Base-by-base conservation (phyloP, 2,888 invertebrate genomes). In the Stenodema calcarata region DNA sequence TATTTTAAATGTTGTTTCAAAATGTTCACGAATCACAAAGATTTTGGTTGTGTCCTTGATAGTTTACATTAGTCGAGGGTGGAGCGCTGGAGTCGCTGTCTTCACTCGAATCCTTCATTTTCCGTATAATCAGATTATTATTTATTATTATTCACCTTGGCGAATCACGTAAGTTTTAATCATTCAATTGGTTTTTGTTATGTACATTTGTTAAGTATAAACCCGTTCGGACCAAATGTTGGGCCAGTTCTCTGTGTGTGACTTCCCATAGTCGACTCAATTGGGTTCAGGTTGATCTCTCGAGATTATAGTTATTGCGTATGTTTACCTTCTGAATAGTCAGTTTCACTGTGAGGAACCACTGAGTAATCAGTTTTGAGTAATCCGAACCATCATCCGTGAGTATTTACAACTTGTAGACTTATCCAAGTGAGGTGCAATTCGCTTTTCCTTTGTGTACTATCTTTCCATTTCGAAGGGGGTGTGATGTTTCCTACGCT, bases 91-190 rank as follows among this genome's bases (percentile, higher is more conserved):
- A 84, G 44, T 84, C 84, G 84, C 75, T 18, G 70, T 47, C 35
- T 84, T 84, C 75, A 41, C 44, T 42, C 41, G 73, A 75, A 47
- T 84, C 73, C 84, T 73, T 84, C 70, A 84, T 75, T 84, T 84
- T 87, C 50, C 69, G 83, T 88, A 75, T 87, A 88, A 50, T 70
- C 79, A 44, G 80, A 81, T 82, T 88, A 83, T 73, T 85, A 82
- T 69, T 80, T 84, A 86, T 87, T 88, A 87, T 87, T 81, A 84
- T 85, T 86, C 88, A 88, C 87, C 80, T 88, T 87, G 86, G 87
- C 87, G 85, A 87, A 88, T 82, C 87, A 88, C 88, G 88, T 88
- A 88, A 88, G 88, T 88, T 78, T 18, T 70, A 23, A 23, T 14
- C 27, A 54, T 54, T 54, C 0, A 16, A 41, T 23, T 54, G 14